phyloP scores from a whole-genome alignment of 2,888 invertebrate genomes.

The Heliconius erato region DNA sequence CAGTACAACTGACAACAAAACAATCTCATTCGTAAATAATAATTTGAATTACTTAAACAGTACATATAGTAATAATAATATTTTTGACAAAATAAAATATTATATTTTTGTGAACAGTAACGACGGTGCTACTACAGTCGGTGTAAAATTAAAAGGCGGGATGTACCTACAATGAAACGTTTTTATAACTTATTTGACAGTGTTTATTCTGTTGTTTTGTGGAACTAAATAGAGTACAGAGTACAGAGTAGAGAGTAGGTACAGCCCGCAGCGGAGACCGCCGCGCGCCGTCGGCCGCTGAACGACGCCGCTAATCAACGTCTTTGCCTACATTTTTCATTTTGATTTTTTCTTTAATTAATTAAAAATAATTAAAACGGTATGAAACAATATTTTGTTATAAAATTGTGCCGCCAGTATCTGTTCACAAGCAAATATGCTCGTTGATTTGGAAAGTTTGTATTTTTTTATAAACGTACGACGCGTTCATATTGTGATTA shows the following conservation, averaged over 20 bases:
- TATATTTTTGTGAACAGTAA: background rate
- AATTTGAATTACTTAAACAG: background rate
- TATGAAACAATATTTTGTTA: constrained; percentile 3
- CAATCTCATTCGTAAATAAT: background rate
- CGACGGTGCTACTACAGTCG: background rate
- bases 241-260: too few relatives aligned
- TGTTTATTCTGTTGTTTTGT: background rate
- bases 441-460: background rate
- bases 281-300: constrained; percentile 26
- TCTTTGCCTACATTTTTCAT: background rate
- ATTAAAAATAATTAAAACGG: background rate
- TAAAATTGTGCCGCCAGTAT: background rate
- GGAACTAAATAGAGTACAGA: background rate
- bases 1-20: background rate
- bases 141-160: background rate
- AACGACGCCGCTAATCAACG: constrained; percentile 6
- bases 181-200: background rate
- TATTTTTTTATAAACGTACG: too few relatives aligned
- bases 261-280: too few relatives aligned
- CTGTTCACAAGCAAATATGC: too few relatives aligned
- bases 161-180: background rate
- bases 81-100: background rate
- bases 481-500: too few relatives aligned
- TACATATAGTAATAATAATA: background rate
- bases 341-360: background rate